Evolutionary conservation across 2,797 vertebrate species (phyloP), one percentile per base, ranked within the genome.

Genomic region (Enteromius anoplus): DNA sequence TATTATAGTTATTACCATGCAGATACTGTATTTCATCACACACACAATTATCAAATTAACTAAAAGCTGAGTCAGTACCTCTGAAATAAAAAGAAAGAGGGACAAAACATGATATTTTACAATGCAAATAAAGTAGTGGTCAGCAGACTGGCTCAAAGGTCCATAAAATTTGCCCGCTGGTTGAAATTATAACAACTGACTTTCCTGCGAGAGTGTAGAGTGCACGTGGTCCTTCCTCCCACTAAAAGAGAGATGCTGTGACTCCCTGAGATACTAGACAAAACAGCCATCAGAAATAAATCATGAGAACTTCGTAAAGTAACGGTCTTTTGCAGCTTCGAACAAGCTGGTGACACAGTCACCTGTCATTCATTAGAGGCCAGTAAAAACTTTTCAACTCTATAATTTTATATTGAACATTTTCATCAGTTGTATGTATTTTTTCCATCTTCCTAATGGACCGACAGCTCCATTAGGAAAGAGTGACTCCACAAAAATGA

Each of bases 261-360:
- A 80, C 64, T 80, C 37, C 37, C 37, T 64, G 34, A 81, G 42
- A 65, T 51, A 72, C 66, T 71, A 84, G 87, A 78, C 85, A 84
- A 82, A 83, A 86, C 80, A 85, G 82, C 64, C 85, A 83, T 66
- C 21, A 83, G 81, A 85, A 75, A 40, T 32, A 64, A 72, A 37
- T 85, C 75, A 51, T 55, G 9, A 85, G 8, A 66, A 26, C 72
- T 70, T 49, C 5, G 4, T 26, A 49, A 49, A 66, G 12, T 23
- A 71, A 10, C 2, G 1, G 8, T 21, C 17, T 26, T 76, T 23
- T 47, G 37, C 3, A 32, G 11, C 34, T 55, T 7, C 4, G n/a
- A 45, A 51, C 10, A 62, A 11, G 21, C 72, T 49, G 26, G 17
- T 3, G n/a, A 68, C n/a, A 23, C 6, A 71, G 58, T 69, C 47